Evolutionary conservation across 2,113 vertebrate species (phyloP).

Genomic region (Crotophaga sulcirostris): DNA sequence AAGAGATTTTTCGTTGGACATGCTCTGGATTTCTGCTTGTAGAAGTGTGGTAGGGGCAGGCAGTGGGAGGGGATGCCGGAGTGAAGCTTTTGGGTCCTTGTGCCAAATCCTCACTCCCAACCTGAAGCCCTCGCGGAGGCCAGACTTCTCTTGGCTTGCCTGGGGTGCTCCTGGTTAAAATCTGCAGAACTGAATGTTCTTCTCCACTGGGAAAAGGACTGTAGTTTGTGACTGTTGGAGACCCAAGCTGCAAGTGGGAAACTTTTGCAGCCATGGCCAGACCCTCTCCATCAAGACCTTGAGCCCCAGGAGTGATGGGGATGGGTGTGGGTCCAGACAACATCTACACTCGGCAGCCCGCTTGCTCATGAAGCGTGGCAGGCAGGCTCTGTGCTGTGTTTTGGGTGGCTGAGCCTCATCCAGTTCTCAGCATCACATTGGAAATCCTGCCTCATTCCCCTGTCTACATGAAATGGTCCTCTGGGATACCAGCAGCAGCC

Average conservation of each 20-base stretch:
- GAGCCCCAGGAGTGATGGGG: not conserved
- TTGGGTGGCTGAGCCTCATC: not conserved
- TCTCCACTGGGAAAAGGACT: not conserved
- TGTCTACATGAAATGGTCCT: not conserved
- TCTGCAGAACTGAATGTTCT: not conserved
- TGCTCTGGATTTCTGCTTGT: not conserved
- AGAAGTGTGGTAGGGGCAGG: fast-evolving
- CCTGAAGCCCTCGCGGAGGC: not conserved
- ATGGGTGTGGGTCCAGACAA: fast-evolving
- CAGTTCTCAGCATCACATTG: not conserved
- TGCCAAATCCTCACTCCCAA: not conserved
- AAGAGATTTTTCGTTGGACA: not conserved
- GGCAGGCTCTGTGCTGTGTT: not conserved
- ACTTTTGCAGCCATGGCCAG: not conserved
- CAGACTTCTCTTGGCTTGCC: not conserved
- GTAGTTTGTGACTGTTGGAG: not conserved
- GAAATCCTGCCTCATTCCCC: not conserved
- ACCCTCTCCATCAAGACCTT: fast-evolving
- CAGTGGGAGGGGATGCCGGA: not conserved
- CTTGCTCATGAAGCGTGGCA: not conserved
- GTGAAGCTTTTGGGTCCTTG: not conserved
- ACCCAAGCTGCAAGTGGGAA: not conserved
- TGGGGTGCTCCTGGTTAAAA: fast-evolving
- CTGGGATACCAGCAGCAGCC: not conserved
- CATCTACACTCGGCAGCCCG: not conserved